These are phyloP conservation scores for Amphipyra tragopoginis DNA, from an alignment of 2,888 invertebrate species.

Conservation along the genomic window DNA sequence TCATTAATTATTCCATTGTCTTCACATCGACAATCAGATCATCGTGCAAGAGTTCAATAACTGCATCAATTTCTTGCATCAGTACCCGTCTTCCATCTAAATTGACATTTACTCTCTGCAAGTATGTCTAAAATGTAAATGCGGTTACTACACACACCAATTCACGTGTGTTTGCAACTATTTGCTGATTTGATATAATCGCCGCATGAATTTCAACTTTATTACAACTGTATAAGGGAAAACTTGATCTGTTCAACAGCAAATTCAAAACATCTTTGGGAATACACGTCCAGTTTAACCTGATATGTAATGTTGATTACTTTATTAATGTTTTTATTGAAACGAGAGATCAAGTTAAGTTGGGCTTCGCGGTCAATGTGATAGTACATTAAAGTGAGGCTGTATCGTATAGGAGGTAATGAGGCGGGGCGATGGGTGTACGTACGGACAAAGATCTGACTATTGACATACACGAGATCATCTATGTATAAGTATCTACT, in stretches of 20 bases:
- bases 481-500: slow-evolving; percentile 70
- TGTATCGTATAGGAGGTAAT: slow-evolving; percentile 84
- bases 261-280: slow-evolving; percentile 65
- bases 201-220: slow-evolving; percentile 66
- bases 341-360: slow-evolving; percentile 74
- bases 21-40: slow-evolving; percentile 79
- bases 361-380: slow-evolving; percentile 73
- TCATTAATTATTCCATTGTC: slow-evolving; percentile 73
- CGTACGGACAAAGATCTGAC: slow-evolving; percentile 81
- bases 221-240: slow-evolving; percentile 62
- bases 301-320: slow-evolving; percentile 83
- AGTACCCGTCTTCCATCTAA: slow-evolving; percentile 84
- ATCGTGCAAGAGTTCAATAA: slow-evolving; percentile 82
- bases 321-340: slow-evolving; percentile 85
- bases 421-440: slow-evolving; percentile 87
- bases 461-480: slow-evolving; percentile 77
- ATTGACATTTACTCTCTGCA: slow-evolving; percentile 88
- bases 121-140: slow-evolving; percentile 88
- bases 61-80: slow-evolving; percentile 85
- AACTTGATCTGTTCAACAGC: slow-evolving; percentile 52
- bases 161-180: slow-evolving; percentile 67
- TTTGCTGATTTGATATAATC: slow-evolving; percentile 47
- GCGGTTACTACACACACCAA: slow-evolving; percentile 85
- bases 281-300: slow-evolving; percentile 76
- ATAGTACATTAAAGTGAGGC: slow-evolving; percentile 79